Conservation (phyloP, 2,113 vertebrate species). For the Dicentrarchus labrax region DNA sequence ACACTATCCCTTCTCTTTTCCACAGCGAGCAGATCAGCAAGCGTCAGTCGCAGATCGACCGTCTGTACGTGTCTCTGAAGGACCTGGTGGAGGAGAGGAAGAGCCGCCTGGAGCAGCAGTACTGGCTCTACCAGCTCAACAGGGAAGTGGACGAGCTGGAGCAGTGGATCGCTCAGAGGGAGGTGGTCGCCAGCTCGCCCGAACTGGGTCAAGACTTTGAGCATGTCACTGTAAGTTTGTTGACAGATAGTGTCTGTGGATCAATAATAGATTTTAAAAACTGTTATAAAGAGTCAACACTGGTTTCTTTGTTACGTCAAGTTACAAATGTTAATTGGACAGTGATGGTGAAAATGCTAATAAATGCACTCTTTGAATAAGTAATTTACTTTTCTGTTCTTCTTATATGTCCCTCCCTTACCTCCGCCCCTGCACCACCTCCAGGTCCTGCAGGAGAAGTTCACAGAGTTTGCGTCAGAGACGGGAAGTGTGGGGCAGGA, state of each 20-base stretch:
- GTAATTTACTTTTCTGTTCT: neutral
- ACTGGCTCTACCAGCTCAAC: slow-evolving; percentile 96
- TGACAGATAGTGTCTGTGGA: neutral
- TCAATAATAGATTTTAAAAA: slow-evolving; percentile 19
- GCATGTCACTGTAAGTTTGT: slow-evolving; percentile 91
- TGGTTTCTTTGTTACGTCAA: neutral
- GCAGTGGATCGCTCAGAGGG: slow-evolving; percentile 96
- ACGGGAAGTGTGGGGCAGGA: slow-evolving; percentile 91
- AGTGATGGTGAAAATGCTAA: neutral
- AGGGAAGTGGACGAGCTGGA: slow-evolving; percentile 96
- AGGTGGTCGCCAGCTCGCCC: slow-evolving; percentile 93
- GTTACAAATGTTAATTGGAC: neutral
- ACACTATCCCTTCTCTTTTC: neutral
- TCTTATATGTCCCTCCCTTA: neutral
- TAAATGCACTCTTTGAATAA: neutral
- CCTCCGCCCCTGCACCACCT: neutral
- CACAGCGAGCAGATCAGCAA: slow-evolving; percentile 94
- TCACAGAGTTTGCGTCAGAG: slow-evolving; percentile 93
- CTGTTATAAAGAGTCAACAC: neutral
- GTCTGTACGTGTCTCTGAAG: slow-evolving; percentile 96
- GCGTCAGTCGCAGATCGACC: slow-evolving; percentile 96
- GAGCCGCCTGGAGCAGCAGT: slow-evolving; percentile 93
- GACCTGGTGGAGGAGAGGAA: slow-evolving; percentile 94
- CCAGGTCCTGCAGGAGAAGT: slow-evolving; percentile 94
- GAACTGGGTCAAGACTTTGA: slow-evolving; percentile 97